Evolutionary conservation across 2,113 vertebrate species (phyloP), one percentile per base, ranked within the genome.

Genomic region (Syngnathoides biaculeatus): DNA sequence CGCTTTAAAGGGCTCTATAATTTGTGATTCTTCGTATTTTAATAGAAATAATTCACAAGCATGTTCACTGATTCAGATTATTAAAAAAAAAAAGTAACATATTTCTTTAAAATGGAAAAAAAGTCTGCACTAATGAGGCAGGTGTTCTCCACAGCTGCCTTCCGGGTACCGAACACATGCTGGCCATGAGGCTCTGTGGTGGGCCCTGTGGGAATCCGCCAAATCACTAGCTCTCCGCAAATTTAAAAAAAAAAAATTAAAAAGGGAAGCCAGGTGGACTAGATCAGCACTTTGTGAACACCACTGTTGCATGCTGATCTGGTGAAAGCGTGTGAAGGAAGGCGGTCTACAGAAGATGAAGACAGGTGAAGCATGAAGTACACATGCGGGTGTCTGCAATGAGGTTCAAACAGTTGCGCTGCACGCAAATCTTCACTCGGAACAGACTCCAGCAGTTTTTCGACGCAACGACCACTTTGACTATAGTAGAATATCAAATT

Each of bases 161-260:
- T 58, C 15, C 5, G 56, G 56, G 14, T 58, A 58, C 56, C 3
- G 39, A 45, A 11, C 39, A 35, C 57, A 19, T 35, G 27, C 35
- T 15, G 57, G 26, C 30, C 30, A 60, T 15, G 20, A 38, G 58
- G 69, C 68, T 48, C 13, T 40, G 67, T 55, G 52, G 73, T 40
- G 22, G 39, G 70, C 60, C 78, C 81, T 6, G 22, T 61, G 53
- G 75, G 78, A 68, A 78, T 73, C 81, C 83, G 81, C 79, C 81
- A 86, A 77, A 20, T 12, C 3, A 7, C 40, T 40, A 2, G 69
- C 77, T 83, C 81, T 80, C 85, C 79, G 84, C 71, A 82, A 87
- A 88, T n/a, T 84, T 84, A 83, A 89, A 87, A 82, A 87, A 87
- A 82, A 83, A 82, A 88, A 86, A 68, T 14, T 17, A 47, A 19